A percentile compares a stretch with the other conserved stretches of the same genome.
These are phyloP conservation scores for Stratiolaelaps scimitus DNA, from an alignment of 1,140 invertebrate species.

Conservation along the genomic window DNA sequence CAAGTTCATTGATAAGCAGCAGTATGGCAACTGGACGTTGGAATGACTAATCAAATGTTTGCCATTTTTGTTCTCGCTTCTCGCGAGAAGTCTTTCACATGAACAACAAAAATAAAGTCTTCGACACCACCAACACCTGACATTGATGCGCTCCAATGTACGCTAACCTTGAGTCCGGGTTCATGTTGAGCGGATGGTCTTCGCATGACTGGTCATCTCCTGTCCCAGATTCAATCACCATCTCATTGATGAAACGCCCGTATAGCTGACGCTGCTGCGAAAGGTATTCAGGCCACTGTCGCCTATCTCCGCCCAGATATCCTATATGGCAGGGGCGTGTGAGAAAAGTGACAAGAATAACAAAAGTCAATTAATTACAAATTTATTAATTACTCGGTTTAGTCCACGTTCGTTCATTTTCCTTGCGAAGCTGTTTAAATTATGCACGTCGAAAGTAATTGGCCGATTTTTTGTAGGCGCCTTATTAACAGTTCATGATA, in stretches of 20 bases:
- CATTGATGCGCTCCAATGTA: conserved; percentile 23
- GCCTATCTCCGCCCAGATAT: conserved; percentile 30
- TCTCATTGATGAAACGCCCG: conserved; percentile 61
- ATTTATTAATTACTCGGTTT: no score
- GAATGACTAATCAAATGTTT: no score
- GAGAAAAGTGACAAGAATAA: no score
- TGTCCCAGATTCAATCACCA: conserved; percentile 40
- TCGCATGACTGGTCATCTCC: conserved; percentile 31
- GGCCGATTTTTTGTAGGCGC: neutral
- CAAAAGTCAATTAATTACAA: no score
- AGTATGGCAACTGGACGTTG: no score
- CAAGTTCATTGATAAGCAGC: no score
- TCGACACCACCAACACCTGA: no score
- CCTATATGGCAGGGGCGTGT: neutral
- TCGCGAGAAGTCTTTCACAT: no score
- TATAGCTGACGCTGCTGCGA: conserved; percentile 36
- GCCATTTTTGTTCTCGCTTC: no score
- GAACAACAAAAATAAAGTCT: no score
- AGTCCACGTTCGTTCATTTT: neutral
- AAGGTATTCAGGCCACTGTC: conserved; percentile 31
- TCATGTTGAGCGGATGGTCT: conserved; percentile 32
- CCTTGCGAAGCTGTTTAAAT: neutral
- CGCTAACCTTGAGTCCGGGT: neutral
- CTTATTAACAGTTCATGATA: neutral
- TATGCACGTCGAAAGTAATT: neutral